These are phyloP conservation scores for Pedetes capensis DNA, from an alignment of 2,113 vertebrate genomes.

Conservation along the genomic window DNA sequence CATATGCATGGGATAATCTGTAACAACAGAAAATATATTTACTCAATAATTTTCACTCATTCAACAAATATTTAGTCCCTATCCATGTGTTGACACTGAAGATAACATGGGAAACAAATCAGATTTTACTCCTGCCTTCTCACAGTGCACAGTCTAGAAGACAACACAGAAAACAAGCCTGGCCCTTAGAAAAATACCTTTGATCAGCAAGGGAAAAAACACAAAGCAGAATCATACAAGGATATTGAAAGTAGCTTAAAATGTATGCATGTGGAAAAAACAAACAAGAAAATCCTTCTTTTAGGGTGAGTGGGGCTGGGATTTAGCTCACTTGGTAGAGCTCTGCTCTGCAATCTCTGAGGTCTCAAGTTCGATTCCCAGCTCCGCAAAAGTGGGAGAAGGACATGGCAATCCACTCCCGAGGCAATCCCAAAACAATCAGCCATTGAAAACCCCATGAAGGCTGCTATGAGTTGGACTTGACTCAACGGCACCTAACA, in stretches of 20 bases:
- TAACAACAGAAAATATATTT: conserved; percentile 37
- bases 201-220: background rate
- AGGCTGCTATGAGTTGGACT: too few relatives aligned
- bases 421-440: too few relatives aligned
- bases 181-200: background rate
- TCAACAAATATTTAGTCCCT: background rate
- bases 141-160: background rate
- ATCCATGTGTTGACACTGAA: background rate
- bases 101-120: background rate
- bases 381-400: too few relatives aligned
- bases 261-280: background rate
- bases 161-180: background rate
- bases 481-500: too few relatives aligned
- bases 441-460: too few relatives aligned
- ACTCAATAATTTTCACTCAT: background rate
- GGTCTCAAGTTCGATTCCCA: too few relatives aligned
- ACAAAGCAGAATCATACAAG: background rate
- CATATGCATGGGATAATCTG: background rate
- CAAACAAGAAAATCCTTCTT: background rate
- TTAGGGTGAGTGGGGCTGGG: background rate
- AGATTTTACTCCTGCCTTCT: background rate
- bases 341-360: too few relatives aligned
- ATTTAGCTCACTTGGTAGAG: too few relatives aligned
- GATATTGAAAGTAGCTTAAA: background rate
- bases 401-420: too few relatives aligned